Conservation (phyloP, 2,113 vertebrate species). For the Scomber colias region DNA sequence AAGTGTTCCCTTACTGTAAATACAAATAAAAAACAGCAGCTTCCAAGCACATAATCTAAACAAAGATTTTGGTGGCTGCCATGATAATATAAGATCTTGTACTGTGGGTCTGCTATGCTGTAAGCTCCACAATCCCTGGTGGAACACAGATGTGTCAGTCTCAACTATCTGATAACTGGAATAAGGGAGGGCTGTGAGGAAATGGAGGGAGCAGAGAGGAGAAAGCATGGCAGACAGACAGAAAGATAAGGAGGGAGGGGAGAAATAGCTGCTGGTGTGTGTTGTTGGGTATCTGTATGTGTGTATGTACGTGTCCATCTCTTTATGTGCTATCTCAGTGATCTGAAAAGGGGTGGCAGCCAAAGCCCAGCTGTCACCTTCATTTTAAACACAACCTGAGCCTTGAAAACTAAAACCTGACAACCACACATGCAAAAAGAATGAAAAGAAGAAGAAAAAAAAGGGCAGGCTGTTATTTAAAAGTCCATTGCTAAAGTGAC, state of each 20-base stretch:
- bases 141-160: slow-evolving; percentile 50
- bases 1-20: not conserved
- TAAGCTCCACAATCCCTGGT: slow-evolving; percentile 13
- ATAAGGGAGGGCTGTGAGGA: slow-evolving; percentile 15
- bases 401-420: slow-evolving; percentile 23
- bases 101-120: slow-evolving; percentile 19
- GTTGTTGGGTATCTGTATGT: slow-evolving; percentile 22
- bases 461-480: slow-evolving; percentile 28
- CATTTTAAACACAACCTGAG: slow-evolving; percentile 50
- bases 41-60: slow-evolving; percentile 1
- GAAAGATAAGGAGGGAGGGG: slow-evolving; percentile 29
- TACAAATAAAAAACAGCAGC: not conserved
- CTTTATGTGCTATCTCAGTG: slow-evolving; percentile 39
- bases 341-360: slow-evolving; percentile 44
- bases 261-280: slow-evolving; percentile 36
- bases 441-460: not conserved
- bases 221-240: slow-evolving; percentile 34
- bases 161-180: slow-evolving; percentile 50
- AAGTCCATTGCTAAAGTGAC: slow-evolving; percentile 33
- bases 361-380: slow-evolving; percentile 58
- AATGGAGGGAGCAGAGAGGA: slow-evolving; percentile 43
- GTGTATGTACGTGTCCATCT: slow-evolving; percentile 33
- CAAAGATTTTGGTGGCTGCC: slow-evolving; percentile 6
- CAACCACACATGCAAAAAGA: not conserved
- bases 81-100: not conserved